Conservation (phyloP, 2,888 invertebrate species). For the Dyspetes luteomarginatus region DNA sequence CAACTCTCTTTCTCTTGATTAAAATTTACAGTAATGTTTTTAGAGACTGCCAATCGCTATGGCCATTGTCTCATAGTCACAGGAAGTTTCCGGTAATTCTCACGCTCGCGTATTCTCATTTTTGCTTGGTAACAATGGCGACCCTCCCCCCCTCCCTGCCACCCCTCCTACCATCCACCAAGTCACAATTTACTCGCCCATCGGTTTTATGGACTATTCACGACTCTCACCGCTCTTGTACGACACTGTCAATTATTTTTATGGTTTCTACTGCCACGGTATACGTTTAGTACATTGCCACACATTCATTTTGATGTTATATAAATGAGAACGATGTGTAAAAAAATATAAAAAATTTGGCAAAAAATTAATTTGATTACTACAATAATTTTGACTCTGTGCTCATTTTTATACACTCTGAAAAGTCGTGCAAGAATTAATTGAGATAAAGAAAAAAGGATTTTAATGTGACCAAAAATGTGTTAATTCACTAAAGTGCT, state of each 20-base stretch:
- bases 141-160: conserved; percentile 12
- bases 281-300: background rate
- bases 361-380: too few species aligned
- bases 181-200: conserved; percentile 27
- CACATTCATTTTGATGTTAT: background rate
- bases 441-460: background rate
- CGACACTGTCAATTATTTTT: conserved; percentile 48
- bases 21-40: background rate
- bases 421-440: background rate
- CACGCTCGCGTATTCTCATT: conserved; percentile 78
- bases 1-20: background rate
- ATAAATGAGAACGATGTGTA: background rate
- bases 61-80: background rate
- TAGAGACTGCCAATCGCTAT: conserved; percentile 41
- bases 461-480: too few species aligned
- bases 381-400: too few species aligned
- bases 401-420: background rate
- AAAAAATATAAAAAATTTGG: too few species aligned
- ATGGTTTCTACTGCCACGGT: conserved; percentile 9
- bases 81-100: conserved; percentile 67
- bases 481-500: too few species aligned
- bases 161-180: too few species aligned
- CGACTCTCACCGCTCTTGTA: conserved; percentile 64
- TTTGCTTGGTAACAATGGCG: conserved; percentile 71
- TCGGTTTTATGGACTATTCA: conserved; percentile 31